Evolutionary conservation across 2,888 invertebrate species (phyloP), one percentile per base, ranked within the genome.

Genomic region (Cenopis cana): DNA sequence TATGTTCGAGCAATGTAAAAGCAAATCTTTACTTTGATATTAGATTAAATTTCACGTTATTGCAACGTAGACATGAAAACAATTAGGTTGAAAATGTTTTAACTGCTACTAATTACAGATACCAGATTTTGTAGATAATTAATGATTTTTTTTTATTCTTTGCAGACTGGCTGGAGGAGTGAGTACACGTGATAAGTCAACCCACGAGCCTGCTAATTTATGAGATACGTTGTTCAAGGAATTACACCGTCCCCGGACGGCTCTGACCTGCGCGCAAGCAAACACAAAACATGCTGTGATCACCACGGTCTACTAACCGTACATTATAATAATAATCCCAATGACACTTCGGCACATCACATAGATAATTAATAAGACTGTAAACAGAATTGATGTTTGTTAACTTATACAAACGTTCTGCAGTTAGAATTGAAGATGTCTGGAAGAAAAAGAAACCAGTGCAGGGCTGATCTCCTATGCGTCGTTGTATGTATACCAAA

Each of bases 121-220:
- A 41, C 41, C 33, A 33, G 14, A 14, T 18, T 14, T 20, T 18
- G n/a, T 10, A 14, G 50, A 3, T 14, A 56, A 33, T 33, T 33
- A 14, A 11, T 56, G 10, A 41, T 80, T 86, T 72, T 3, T 12
- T 64, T 69, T 68, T 80, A 84, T 88, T 93, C 84, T 86, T 95
- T 95, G 73, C 96, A 98, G 98, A 96, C 96, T 90, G 96, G 97
- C 85, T 98, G 98, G 98, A 95, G 98, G 94, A 96, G 97, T 85
- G 98, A 98, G 93, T 98, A 98, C 93, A 97, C 98, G 97, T 98
- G 97, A 98, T 97, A 96, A 95, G 94, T 91, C 88, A 87, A 87
- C 78, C 77, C 79, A 74, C 76, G 81, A 85, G 81, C 82, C 82
- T 81, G 79, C 83, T 79, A 78, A 79, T 80, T 81, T 84, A 83